These are phyloP conservation scores for Cranoglanis bouderius DNA, from an alignment of 2,113 vertebrate genomes.

Conservation along the genomic window DNA sequence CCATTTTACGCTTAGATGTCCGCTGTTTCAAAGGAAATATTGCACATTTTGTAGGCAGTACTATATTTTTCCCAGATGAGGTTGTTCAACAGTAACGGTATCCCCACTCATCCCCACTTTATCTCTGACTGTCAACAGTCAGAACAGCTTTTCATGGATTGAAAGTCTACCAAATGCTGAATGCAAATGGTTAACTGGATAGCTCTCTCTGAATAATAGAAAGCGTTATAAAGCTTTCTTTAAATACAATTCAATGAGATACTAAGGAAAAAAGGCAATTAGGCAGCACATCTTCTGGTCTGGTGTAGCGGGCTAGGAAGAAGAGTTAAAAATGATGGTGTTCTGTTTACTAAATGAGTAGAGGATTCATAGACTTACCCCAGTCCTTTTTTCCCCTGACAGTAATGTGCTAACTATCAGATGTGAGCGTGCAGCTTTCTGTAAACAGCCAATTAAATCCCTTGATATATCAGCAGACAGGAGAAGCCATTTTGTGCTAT, in stretches of 20 bases:
- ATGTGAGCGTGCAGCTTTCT: conserved; percentile 8
- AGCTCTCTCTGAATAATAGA: background rate
- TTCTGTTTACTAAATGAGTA: conserved; percentile 22
- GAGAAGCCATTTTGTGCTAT: conserved; percentile 21
- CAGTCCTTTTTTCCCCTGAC: conserved; percentile 1
- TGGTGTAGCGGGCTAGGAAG: background rate
- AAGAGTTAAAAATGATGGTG: conserved; percentile 8
- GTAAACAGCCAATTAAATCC: conserved; percentile 51
- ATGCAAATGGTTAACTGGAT: conserved; percentile 14
- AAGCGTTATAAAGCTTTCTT: background rate
- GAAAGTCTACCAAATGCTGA: background rate
- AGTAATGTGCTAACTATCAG: conserved; percentile 41
- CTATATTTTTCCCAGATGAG: conserved; percentile 1
- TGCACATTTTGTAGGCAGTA: background rate
- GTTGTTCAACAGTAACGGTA: background rate
- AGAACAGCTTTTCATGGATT: background rate
- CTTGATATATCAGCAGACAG: conserved; percentile 29
- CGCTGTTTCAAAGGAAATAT: conserved; percentile 6
- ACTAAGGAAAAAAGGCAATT: conserved; percentile 12
- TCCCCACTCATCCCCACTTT: background rate
- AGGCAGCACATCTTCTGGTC: conserved; percentile 5
- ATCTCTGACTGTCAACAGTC: background rate
- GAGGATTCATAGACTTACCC: background rate
- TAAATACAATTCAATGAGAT: conserved; percentile 7
- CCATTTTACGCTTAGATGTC: background rate